Evolutionary conservation across 2,113 vertebrate species (phyloP).

Genomic region (Pipa parva): DNA sequence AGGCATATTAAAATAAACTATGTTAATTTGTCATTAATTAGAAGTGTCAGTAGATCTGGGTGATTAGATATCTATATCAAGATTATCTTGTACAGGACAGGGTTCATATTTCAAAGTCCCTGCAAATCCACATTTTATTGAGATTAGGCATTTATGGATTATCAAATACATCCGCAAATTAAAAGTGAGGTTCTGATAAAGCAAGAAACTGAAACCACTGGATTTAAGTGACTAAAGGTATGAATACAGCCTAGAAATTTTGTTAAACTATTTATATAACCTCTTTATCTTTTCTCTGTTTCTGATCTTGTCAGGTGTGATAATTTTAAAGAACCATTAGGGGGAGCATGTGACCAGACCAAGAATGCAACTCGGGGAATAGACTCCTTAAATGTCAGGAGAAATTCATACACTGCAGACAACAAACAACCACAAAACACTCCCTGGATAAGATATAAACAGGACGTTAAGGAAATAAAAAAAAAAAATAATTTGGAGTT

Average conservation of each 20-base stretch:
- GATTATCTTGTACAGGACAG: neutral
- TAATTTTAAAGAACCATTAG: constrained; percentile 15
- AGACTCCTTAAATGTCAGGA: constrained; percentile 17
- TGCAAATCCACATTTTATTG: neutral
- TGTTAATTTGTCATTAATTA: neutral
- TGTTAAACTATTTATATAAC: neutral
- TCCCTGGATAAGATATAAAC: constrained; percentile 31
- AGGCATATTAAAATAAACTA: neutral
- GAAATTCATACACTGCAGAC: constrained; percentile 12
- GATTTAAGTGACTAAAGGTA: neutral
- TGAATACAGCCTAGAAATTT: neutral
- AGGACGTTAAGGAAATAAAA: constrained; percentile 12
- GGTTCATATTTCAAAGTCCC: neutral
- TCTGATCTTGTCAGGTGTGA: neutral
- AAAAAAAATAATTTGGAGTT: constrained; percentile 22
- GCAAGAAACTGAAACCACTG: neutral
- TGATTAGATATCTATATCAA: neutral
- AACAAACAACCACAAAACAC: constrained; percentile 12
- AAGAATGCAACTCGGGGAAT: constrained; percentile 21
- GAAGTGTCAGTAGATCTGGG: neutral
- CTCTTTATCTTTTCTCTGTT: neutral
- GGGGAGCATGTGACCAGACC: constrained; percentile 36
- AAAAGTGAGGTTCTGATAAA: neutral
- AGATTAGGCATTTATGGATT: neutral
- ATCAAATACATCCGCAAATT: neutral